phyloP scores from a whole-genome alignment of 2,113 vertebrate species.

The Gymnocephalus cernua region DNA sequence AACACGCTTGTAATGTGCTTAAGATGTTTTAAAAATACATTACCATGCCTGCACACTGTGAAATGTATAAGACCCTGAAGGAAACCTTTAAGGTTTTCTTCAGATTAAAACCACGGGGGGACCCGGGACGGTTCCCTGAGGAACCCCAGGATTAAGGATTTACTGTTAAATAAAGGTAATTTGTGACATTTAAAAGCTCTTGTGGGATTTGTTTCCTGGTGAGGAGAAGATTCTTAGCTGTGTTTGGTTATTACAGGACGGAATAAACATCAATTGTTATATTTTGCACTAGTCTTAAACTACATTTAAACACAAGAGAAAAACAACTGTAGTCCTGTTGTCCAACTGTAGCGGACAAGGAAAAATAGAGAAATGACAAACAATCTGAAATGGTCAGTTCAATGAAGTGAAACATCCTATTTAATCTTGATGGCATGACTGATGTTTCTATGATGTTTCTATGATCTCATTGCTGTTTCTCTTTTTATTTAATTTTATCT shows the following conservation, averaged over 20 bases:
- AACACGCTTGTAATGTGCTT: constrained; percentile 71
- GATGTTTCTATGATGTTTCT: too few relatives aligned
- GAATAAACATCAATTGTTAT: background rate
- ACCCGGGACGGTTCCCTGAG: constrained; percentile 46
- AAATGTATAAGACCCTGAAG: constrained; percentile 15
- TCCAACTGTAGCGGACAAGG: too few relatives aligned
- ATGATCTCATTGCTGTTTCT: background rate
- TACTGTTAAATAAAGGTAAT: constrained; percentile 11
- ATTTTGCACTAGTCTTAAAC: background rate
- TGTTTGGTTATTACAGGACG: background rate
- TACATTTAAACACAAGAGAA: background rate
- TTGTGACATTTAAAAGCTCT: background rate
- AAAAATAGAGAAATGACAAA: too few relatives aligned
- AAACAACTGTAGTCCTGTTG: too few relatives aligned
- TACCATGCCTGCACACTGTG: constrained; percentile 42
- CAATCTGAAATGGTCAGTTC: too few relatives aligned
- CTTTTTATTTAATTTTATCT: background rate
- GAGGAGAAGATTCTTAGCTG: constrained; percentile 16
- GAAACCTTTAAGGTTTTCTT: constrained; percentile 28
- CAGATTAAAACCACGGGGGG: constrained; percentile 38
- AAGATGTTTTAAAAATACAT: constrained; percentile 68
- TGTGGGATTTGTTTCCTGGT: background rate
- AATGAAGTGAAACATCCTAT: too few relatives aligned
- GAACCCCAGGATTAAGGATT: constrained; percentile 44
- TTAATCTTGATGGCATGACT: too few relatives aligned